Evolutionary conservation across 2,888 invertebrate species (phyloP), one percentile per base, ranked within the genome.

Genomic region (Venusia cambrica): DNA sequence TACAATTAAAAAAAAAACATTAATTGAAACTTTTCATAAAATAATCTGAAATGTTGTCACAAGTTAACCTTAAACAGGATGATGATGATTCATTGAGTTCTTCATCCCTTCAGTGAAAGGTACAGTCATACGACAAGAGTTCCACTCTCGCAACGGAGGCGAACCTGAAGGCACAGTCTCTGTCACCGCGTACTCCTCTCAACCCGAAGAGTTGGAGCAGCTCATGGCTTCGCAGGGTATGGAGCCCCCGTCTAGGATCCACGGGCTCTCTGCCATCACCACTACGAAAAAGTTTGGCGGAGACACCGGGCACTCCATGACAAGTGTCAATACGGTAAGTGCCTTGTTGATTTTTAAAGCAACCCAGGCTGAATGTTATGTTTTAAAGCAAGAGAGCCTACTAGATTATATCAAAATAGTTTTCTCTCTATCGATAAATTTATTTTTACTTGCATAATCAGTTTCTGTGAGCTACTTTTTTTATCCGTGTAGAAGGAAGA

Each of bases 141-240:
- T 87, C 68, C 91, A 91, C 71, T 90, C 92, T 9, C 90, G 91
- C 62, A 91, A 92, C 75, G 93, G 92, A 16, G 81, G 90, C 21
- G 90, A 90, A 61, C 93, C 93, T 1, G 88, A 89, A 26, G 92
- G 92, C 24, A 89, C 91, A 36, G 89, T 93, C 18, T 92, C 91
- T 41, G 90, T 92, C 44, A 92, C 92, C 4, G 90, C 92, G 47
- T 93, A 93, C 73, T 91, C 92, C 26, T 89, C 88, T 45, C 89
- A 91, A 67, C 91, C 92, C 0, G 88, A 77, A 51, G 89, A 90
- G 57, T 62, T 90, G 57, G 75, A 81, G 59, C 62, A 60, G 13
- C 71, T 87, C 29, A 68, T 87, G 45, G 68, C 68, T 25, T 47
- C 54, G 2, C 80, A 83, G 46, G 78, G 81, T 1, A 73, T 18